phyloP scores from a whole-genome alignment of 2,113 vertebrate genomes.

The Dipodomys stephensi region DNA sequence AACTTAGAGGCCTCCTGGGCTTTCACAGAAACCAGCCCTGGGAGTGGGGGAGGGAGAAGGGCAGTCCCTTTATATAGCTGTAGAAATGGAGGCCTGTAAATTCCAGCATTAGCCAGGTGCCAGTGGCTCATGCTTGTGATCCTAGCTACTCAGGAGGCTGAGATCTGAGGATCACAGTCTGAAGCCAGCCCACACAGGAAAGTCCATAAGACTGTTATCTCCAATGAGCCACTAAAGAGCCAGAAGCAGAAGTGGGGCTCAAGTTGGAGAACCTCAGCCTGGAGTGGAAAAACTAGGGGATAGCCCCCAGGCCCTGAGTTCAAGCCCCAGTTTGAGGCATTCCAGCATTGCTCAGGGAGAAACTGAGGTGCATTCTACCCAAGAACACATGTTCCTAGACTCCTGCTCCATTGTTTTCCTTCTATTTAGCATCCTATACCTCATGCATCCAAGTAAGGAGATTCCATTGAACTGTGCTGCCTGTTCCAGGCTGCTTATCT shows the following conservation, averaged over 20 bases:
- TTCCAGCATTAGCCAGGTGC: neutral
- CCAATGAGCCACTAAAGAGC: too few species aligned
- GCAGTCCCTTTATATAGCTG: neutral
- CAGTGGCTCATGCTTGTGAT: too few species aligned
- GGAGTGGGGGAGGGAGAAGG: neutral
- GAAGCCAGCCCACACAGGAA: too few species aligned
- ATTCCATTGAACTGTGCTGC: rapidly evolving
- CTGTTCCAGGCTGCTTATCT: neutral
- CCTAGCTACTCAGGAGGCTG: too few species aligned
- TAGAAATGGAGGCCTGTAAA: neutral
- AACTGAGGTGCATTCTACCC: neutral
- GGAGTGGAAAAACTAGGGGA: neutral
- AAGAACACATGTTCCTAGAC: neutral
- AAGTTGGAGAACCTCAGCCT: neutral
- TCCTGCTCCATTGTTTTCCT: neutral
- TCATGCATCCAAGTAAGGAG: neutral
- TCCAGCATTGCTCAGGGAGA: neutral
- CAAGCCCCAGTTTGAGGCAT: too few species aligned
- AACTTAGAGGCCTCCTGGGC: neutral
- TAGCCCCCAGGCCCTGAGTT: neutral
- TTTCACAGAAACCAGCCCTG: neutral
- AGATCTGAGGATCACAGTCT: too few species aligned
- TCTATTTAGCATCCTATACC: neutral
- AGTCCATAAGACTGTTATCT: too few species aligned
- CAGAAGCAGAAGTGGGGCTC: too few species aligned